phyloP scores from a whole-genome alignment of 1,140 invertebrate species.

The Hylyphantes graminicola region DNA sequence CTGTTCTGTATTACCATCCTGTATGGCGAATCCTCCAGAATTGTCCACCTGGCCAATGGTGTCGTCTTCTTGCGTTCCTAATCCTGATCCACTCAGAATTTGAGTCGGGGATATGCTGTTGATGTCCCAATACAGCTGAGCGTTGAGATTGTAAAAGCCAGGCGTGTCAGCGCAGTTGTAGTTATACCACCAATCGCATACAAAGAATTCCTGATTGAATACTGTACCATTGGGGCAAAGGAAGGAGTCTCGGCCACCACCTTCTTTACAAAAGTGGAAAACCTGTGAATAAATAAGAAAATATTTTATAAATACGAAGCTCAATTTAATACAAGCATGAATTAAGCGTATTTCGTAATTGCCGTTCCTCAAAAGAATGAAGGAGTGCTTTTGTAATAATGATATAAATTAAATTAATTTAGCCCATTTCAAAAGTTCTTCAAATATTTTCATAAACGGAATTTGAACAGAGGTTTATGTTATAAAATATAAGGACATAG shows the following conservation, averaged over 20 bases:
- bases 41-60: background rate
- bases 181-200: conserved; percentile 87
- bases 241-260: conserved; percentile 69
- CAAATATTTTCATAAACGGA: no score
- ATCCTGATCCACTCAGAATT: conserved; percentile 25
- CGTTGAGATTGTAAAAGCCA: conserved; percentile 73
- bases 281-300: conserved; percentile 66
- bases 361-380: no score
- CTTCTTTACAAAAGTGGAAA: conserved; percentile 72
- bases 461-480: background rate
- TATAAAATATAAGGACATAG: background rate
- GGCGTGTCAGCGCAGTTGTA: conserved; percentile 77
- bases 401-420: no score
- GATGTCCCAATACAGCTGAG: conserved; percentile 64
- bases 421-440: background rate
- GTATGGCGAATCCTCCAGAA: background rate
- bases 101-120: conserved; percentile 13
- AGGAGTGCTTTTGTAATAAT: no score
- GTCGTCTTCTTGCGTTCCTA: background rate
- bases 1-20: background rate
- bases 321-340: background rate
- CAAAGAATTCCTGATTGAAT: conserved; percentile 68
- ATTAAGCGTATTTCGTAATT: background rate
- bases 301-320: background rate
- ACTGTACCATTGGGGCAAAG: conserved; percentile 68